Conservation (phyloP, 2,888 invertebrate species). For the Scaptomyza reducta region DNA sequence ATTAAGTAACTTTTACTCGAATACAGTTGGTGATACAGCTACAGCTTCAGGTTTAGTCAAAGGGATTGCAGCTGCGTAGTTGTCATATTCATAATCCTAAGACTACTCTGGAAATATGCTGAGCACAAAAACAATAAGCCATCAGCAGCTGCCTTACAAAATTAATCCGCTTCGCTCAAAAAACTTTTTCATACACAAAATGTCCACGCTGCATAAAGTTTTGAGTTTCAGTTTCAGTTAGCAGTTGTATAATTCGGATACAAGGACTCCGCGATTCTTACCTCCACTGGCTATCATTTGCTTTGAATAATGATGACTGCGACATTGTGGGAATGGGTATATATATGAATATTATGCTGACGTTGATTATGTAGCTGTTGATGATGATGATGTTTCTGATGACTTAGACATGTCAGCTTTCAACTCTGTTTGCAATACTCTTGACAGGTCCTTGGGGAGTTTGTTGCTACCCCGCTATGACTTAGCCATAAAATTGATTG, state of each 20-base stretch:
- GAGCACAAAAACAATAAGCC: constrained; percentile 38
- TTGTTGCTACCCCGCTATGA: constrained; percentile 53
- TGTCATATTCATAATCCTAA: constrained; percentile 63
- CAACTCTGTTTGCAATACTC: constrained; percentile 66
- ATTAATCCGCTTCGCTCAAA: constrained; percentile 65
- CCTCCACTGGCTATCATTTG: constrained; percentile 30
- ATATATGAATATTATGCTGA: constrained; percentile 13
- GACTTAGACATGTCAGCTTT: constrained; percentile 50
- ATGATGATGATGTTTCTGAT: constrained; percentile 16
- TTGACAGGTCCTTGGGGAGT: constrained; percentile 72
- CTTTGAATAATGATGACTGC: constrained; percentile 28
- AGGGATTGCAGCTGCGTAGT: constrained; percentile 32
- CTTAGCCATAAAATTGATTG: constrained; percentile 72
- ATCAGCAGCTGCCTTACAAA: constrained; percentile 54
- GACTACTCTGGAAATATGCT: constrained; percentile 34
- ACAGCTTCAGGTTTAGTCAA: constrained; percentile 14
- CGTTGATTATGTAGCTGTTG: constrained; percentile 22
- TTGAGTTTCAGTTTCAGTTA: constrained; percentile 32
- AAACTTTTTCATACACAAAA: constrained; percentile 50
- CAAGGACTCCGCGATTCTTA: constrained; percentile 14
- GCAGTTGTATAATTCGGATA: constrained; percentile 11
- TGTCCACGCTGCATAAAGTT: constrained; percentile 55
- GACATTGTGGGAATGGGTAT: not conserved
- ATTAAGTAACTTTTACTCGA: constrained; percentile 13
- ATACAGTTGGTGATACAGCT: not conserved